Conservation (phyloP, 1,140 invertebrate genomes). For the Drosophila mauritiana region DNA sequence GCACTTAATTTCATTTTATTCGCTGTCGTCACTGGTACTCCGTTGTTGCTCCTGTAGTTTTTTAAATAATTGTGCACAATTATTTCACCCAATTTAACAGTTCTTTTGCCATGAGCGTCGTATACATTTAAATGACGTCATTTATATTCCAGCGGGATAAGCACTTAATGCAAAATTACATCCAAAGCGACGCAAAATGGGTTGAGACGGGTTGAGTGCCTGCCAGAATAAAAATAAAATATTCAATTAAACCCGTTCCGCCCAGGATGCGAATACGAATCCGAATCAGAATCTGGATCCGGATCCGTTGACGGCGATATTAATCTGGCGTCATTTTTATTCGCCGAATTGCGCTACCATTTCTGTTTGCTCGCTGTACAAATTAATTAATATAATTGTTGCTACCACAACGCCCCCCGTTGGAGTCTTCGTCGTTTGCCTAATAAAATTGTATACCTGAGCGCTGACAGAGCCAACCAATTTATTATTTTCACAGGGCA, state of each 20-base stretch:
- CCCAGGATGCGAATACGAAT: not conserved
- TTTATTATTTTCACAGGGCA: slow-evolving; percentile 63
- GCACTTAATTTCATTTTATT: slow-evolving; percentile 80
- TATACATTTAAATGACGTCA: slow-evolving; percentile 77
- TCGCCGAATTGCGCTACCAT: slow-evolving; percentile 12
- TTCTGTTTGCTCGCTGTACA: slow-evolving; percentile 39
- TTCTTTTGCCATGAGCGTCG: slow-evolving; percentile 56
- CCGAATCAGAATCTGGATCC: too few species aligned
- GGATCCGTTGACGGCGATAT: slow-evolving; percentile 74
- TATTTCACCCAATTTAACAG: slow-evolving; percentile 82
- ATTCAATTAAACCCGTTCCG: slow-evolving; percentile 79
- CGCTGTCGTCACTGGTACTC: slow-evolving; percentile 52
- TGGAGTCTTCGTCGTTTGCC: slow-evolving; percentile 16
- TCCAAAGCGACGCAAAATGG: slow-evolving; percentile 27
- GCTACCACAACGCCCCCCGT: slow-evolving; percentile 43
- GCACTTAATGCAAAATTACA: slow-evolving; percentile 80
- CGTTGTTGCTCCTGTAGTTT: slow-evolving; percentile 40
- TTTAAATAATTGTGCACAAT: slow-evolving; percentile 80
- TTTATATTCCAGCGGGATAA: slow-evolving; percentile 79
- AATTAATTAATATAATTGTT: slow-evolving; percentile 81
- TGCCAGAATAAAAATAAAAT: slow-evolving; percentile 73
- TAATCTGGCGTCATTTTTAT: slow-evolving; percentile 72
- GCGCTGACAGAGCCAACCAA: slow-evolving; percentile 33
- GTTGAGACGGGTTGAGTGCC: slow-evolving; percentile 16
- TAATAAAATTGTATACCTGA: slow-evolving; percentile 60